Conservation (phyloP, 2,113 vertebrate genomes). For the Misgurnus mizolepis region DNA sequence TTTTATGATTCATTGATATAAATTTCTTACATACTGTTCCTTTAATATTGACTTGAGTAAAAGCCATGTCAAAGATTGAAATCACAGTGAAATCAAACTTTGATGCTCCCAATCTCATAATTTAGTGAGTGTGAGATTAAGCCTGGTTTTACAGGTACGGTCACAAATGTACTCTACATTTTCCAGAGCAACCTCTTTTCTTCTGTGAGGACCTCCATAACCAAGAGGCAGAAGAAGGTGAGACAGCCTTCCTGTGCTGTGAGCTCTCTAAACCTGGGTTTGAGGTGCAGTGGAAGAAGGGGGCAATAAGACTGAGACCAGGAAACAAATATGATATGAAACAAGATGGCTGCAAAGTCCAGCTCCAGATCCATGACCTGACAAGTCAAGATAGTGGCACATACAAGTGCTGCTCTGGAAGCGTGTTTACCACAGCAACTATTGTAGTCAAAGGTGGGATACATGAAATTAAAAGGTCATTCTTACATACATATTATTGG, state of each 20-base stretch:
- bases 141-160: too few relatives aligned
- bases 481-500: too few relatives aligned
- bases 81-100: too few relatives aligned
- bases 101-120: too few relatives aligned
- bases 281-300: constrained; percentile 82
- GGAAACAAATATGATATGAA: constrained; percentile 75
- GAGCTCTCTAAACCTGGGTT: constrained; percentile 78
- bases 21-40: too few relatives aligned
- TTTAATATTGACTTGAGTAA: too few relatives aligned
- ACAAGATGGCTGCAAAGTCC: constrained; percentile 69
- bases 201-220: constrained; percentile 83
- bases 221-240: constrained; percentile 81
- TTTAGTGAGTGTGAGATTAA: too few relatives aligned
- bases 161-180: not conserved
- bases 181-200: constrained; percentile 49
- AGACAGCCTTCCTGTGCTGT: constrained; percentile 78
- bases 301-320: constrained; percentile 71
- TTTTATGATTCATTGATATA: too few relatives aligned
- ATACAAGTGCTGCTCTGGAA: constrained; percentile 70
- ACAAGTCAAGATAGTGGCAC: constrained; percentile 72
- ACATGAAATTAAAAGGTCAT: not conserved
- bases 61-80: too few relatives aligned
- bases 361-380: constrained; percentile 77
- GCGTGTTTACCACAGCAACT: constrained; percentile 64
- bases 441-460: constrained; percentile 73